Evolutionary conservation across 1,140 invertebrate species (phyloP), one percentile per base, ranked within the genome.

Genomic region (Carposina sasakii): DNA sequence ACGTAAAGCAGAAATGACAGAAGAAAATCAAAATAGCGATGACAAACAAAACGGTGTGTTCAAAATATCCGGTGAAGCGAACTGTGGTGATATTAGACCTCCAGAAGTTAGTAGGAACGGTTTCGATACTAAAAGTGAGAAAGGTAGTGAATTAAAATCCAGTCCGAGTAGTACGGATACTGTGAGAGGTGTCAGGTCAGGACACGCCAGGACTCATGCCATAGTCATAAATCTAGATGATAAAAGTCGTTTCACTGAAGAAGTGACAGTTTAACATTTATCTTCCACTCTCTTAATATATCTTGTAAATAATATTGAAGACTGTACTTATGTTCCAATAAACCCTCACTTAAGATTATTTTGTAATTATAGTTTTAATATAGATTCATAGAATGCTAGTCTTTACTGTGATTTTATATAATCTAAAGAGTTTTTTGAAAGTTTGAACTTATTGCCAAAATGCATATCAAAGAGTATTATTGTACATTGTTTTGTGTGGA

Each of bases 171-270:
- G 73, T 57, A 67, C 71, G 10, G 79, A 82, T 21, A 76, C 78
- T n/a, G 46, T 76, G 15, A 67, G 58, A 51, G 72, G 72, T 43
- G 76, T 88, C 5, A 89, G 89, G 66, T 90, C 90, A 2, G 90
- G 89, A 0, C 90, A 91, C 58, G 88, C 90, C 6, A 87, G 88
- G 50, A 91, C 91, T 41, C 90, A 91, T 62, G 89, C 91, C 2
- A 91, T 93, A 61, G 89, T 92, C 60, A 92, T 93, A 45, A 92
- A 93, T 77, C 79, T 93, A 57, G 91, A 93, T 57, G 92, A 93
- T 76, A 93, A 92, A 63, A 92, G 89, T 68, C 86, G 91, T 47
- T 93, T 93, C 69, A 93, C 91, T 3, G 92, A 93, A 74, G 92
- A 93, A 78, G 92, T 93, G 36, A 93, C 91, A 23, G 92, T 93